phyloP scores from a whole-genome alignment of 2,888 invertebrate species.

The Stegana nigrithorax region DNA sequence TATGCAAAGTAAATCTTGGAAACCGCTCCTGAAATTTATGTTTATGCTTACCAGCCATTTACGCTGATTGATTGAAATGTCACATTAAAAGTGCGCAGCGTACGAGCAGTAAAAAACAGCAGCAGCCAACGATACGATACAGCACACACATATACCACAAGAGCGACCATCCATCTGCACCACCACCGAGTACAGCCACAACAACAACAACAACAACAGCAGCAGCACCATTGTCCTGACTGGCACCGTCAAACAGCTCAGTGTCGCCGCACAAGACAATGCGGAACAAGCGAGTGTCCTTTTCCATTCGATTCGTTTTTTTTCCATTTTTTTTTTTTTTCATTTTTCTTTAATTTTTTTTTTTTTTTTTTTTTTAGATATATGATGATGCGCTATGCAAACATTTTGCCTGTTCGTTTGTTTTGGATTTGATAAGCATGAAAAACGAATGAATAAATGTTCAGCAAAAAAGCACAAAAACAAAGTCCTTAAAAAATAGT shows the following conservation, averaged over 20 bases:
- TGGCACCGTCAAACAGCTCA: too few relatives aligned
- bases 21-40: slow-evolving; percentile 1
- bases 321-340: not conserved
- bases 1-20: not conserved
- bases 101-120: slow-evolving; percentile 23
- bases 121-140: slow-evolving; percentile 56
- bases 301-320: not conserved
- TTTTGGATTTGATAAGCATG: slow-evolving; percentile 27
- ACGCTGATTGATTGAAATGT: slow-evolving; percentile 65
- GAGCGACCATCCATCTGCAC: not conserved
- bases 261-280: too few relatives aligned
- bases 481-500: slow-evolving; percentile 58
- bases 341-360: not conserved
- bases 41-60: not conserved
- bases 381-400: slow-evolving; percentile 18
- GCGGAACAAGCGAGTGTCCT: too few relatives aligned
- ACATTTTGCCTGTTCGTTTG: slow-evolving; percentile 16
- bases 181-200: not conserved
- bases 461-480: slow-evolving; percentile 18
- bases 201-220: not conserved
- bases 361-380: not conserved
- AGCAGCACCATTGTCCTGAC: slow-evolving; percentile 25
- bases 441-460: slow-evolving; percentile 40
- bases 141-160: slow-evolving; percentile 29
- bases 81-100: slow-evolving; percentile 44